Evolutionary conservation across 2,113 vertebrate genomes (phyloP), one percentile per base, ranked within the genome.

Genomic region (Paraplagusia blochii): DNA sequence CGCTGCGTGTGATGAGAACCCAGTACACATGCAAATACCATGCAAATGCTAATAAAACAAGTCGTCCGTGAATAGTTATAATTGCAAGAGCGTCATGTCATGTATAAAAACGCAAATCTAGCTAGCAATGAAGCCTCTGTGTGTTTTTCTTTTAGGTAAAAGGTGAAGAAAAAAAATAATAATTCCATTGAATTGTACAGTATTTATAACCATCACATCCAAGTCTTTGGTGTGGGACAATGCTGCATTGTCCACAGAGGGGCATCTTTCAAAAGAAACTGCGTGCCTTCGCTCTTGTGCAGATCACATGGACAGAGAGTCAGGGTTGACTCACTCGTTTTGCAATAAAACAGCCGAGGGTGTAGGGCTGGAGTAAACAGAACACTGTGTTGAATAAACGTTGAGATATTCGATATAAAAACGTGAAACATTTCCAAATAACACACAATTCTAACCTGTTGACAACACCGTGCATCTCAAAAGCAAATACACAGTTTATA

Each of bases 171-270:
- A 33, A 50, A 59, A 38, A n/a, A n/a, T n/a, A n/a, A n/a, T n/a
- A n/a, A 45, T 35, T 40, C 60, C 54, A 47, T 53, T 72, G 22
- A 29, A 29, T 51, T 18, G 42, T 76, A 76, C 72, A 66, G 74
- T 76, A 79, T 77, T 87, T 82, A 73, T 45, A 77, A 60, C 75
- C 55, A 49, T 83, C 60, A 86, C 79, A 87, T 71, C 73, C 70
- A 38, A 66, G 72, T 59, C 71, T 72, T 88, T 89, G 80, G 80
- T 82, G 35, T 74, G 39, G 77, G 63, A 92, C 87, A 92, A 89
- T 79, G 85, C 65, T 34, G 46, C 78, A 62, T 88, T 92, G 88
- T 90, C 53, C 72, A 29, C 42, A 40, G 34, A 8, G 40, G 75
- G 66, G 73, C 49, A 74, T 77, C 80, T 76, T 80, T 79, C 79